Percentiles rank a stretch among this genome's conserved stretches.
Evolutionary conservation across 2,113 vertebrate species (phyloP).

Genomic region (Gracilinanus agilis): DNA sequence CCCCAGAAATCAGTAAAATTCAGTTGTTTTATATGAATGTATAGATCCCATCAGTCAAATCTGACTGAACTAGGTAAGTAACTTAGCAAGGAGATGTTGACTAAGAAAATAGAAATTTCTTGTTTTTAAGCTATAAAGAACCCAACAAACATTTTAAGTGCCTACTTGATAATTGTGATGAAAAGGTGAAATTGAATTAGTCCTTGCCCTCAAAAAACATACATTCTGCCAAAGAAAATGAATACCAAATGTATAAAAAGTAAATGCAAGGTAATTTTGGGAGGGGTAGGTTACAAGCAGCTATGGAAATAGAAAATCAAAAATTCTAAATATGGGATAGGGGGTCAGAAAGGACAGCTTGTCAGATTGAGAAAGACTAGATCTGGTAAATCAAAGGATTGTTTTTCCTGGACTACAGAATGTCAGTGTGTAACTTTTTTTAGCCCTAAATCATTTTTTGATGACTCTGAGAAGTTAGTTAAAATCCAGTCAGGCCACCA

Average conservation of each 20-base stretch:
- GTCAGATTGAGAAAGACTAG: neutral
- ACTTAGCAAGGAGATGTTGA: no score
- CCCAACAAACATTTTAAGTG: no score
- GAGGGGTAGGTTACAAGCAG: neutral
- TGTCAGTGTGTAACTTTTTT: neutral
- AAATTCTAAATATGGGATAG: neutral
- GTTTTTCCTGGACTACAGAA: neutral
- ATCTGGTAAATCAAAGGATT: neutral
- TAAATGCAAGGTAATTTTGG: neutral
- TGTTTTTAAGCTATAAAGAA: no score
- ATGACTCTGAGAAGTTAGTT: conserved; percentile 3
- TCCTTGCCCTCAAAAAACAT: no score
- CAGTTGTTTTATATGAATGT: no score
- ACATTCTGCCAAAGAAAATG: no score
- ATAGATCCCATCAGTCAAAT: no score
- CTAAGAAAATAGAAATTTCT: no score
- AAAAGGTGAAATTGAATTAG: no score
- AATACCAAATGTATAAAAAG: neutral
- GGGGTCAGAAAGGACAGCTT: neutral
- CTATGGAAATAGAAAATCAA: neutral
- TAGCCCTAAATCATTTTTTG: neutral
- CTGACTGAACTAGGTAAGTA: no score
- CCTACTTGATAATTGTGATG: no score
- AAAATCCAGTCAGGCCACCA: neutral
- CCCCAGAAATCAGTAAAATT: no score